Percentiles rank a stretch among this genome's conserved stretches.
Evolutionary conservation across 2,797 vertebrate genomes (phyloP).

Genomic region (Nyctalus aviator): DNA sequence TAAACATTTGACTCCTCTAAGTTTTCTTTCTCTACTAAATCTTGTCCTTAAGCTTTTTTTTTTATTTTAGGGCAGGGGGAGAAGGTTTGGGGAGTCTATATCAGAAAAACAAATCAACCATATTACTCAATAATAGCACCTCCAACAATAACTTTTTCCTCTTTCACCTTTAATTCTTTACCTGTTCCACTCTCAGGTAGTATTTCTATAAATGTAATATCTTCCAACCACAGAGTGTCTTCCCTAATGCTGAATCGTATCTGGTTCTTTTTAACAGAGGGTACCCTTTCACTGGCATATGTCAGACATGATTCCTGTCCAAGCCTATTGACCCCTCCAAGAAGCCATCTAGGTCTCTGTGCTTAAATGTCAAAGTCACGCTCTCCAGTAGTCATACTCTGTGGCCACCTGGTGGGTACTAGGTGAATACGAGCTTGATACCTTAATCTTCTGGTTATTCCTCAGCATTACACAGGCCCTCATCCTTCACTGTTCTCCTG

Average conservation of each 20-base stretch:
- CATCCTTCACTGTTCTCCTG: neutral
- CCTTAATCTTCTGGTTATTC: neutral
- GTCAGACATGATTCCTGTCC: neutral
- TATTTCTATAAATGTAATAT: neutral
- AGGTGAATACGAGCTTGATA: neutral
- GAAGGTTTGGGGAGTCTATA: neutral
- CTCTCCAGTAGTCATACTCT: neutral
- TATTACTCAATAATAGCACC: neutral
- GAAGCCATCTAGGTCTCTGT: neutral
- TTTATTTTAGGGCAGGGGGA: neutral
- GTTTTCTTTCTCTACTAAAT: constrained; percentile 38
- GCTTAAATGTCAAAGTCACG: neutral
- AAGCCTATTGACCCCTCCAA: neutral
- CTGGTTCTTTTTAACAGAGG: neutral
- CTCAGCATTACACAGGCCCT: neutral
- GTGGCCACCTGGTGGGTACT: neutral
- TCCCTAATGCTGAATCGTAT: neutral
- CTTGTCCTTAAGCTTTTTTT: neutral
- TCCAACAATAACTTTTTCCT: neutral
- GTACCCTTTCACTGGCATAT: neutral
- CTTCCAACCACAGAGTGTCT: neutral
- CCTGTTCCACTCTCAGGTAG: neutral
- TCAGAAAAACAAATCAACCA: neutral
- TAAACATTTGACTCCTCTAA: neutral
- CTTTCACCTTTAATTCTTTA: neutral